These are phyloP conservation scores for Hipparchia sbordonii DNA, from an alignment of 2,888 invertebrate species.

Conservation along the genomic window DNA sequence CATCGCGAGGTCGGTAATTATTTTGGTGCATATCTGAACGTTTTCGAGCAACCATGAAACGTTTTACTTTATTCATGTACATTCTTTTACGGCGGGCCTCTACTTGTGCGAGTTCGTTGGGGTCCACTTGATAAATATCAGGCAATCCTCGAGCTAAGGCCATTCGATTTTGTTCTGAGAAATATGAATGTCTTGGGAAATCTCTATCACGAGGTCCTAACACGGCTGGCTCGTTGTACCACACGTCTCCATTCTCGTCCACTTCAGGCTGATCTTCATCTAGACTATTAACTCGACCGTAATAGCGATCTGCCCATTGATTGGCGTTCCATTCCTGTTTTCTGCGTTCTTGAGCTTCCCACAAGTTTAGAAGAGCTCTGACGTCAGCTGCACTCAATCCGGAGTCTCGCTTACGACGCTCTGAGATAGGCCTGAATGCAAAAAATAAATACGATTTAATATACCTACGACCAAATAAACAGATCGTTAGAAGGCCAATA, in stretches of 20 bases:
- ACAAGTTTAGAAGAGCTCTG: slow-evolving; percentile 82
- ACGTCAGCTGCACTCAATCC: slow-evolving; percentile 85
- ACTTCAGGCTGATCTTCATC: slow-evolving; percentile 79
- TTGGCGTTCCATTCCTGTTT: slow-evolving; percentile 78
- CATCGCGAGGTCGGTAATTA: slow-evolving; percentile 78
- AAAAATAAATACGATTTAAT: slow-evolving; percentile 2
- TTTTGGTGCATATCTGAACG: slow-evolving; percentile 75
- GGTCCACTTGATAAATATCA: slow-evolving; percentile 72
- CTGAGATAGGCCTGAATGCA: slow-evolving; percentile 63
- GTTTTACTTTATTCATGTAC: slow-evolving; percentile 79
- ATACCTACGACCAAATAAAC: neutral
- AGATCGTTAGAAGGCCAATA: slow-evolving; percentile 7
- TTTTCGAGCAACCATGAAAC: slow-evolving; percentile 85
- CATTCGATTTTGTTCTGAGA: slow-evolving; percentile 77
- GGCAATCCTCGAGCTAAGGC: slow-evolving; percentile 68
- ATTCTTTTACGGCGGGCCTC: slow-evolving; percentile 77
- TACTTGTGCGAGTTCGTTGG: slow-evolving; percentile 71
- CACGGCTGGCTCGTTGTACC: slow-evolving; percentile 84
- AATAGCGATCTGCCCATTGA: slow-evolving; percentile 72
- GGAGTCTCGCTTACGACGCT: slow-evolving; percentile 83
- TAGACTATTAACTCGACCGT: slow-evolving; percentile 63
- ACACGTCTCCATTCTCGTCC: slow-evolving; percentile 80
- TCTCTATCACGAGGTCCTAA: slow-evolving; percentile 71
- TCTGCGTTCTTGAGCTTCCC: slow-evolving; percentile 83
- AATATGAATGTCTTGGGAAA: slow-evolving; percentile 72